Evolutionary conservation across 2,113 vertebrate genomes (phyloP).

Genomic region (Saguinus imperator): DNA sequence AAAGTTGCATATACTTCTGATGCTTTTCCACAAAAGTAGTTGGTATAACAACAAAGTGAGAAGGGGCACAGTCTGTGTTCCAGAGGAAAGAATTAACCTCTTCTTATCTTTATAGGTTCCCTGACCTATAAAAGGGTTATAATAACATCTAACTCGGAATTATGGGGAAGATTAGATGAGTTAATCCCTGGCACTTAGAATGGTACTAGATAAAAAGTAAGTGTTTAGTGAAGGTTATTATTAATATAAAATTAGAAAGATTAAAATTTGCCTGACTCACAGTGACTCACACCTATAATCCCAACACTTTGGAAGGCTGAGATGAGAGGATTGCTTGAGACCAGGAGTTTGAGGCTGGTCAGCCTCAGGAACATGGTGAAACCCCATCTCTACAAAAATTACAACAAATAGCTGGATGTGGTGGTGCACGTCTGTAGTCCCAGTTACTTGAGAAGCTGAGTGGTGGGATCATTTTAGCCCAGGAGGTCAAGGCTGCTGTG

Average conservation of each 20-base stretch:
- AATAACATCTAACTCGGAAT: not conserved
- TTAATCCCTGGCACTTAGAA: conserved; percentile 1
- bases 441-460: too few species aligned
- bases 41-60: not conserved
- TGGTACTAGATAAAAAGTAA: not conserved
- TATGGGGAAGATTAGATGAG: not conserved
- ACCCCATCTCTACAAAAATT: too few species aligned
- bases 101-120: not conserved
- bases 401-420: too few species aligned
- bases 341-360: too few species aligned
- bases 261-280: not conserved
- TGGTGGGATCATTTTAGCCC: too few species aligned
- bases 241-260: conserved; percentile 32
- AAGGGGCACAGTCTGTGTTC: not conserved
- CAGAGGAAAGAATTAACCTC: not conserved
- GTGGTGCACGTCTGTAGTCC: too few species aligned
- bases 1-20: not conserved
- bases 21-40: not conserved
- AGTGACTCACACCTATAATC: too few species aligned
- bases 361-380: too few species aligned
- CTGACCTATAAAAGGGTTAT: not conserved
- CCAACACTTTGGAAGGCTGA: too few species aligned
- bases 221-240: not conserved
- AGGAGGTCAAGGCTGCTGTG: too few species aligned
- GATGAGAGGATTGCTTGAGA: too few species aligned